Percentiles rank a stretch among this genome's conserved stretches.
Evolutionary conservation across 2,797 vertebrate species (phyloP).

Genomic region (Melanotaenia pygmaea): DNA sequence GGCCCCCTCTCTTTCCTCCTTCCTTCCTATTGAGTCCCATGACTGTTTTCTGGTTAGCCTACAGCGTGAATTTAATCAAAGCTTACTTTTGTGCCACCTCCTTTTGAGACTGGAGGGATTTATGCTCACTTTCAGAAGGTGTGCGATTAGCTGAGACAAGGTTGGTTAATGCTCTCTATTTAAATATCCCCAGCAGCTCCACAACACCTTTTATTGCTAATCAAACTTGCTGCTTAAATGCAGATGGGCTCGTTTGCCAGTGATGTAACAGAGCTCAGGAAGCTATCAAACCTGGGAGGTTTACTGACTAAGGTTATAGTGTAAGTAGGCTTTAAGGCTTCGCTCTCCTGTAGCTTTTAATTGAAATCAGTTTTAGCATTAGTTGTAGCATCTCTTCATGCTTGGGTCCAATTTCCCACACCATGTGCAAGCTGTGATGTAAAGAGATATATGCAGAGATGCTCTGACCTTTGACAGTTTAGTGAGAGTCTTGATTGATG

Average conservation of each 20-base stretch:
- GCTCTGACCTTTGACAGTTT: constrained; percentile 37
- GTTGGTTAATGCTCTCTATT: constrained; percentile 72
- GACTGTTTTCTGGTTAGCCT: constrained; percentile 70
- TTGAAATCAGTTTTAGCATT: constrained; percentile 2
- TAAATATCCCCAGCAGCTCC: constrained; percentile 65
- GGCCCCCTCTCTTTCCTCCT: not conserved
- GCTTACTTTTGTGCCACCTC: constrained; percentile 49
- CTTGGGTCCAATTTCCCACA: constrained; percentile 1
- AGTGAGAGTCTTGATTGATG: constrained; percentile 53
- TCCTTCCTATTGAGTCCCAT: constrained; percentile 44
- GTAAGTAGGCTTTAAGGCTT: constrained; percentile 13
- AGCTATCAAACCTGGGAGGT: constrained; percentile 17
- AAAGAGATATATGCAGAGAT: constrained; percentile 11
- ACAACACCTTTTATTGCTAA: constrained; percentile 66
- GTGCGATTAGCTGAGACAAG: constrained; percentile 73
- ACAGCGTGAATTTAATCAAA: constrained; percentile 77
- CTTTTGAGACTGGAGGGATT: constrained; percentile 56
- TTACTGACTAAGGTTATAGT: not conserved
- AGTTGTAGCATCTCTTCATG: not conserved
- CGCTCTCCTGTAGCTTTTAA: not conserved
- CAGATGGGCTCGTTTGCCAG: constrained; percentile 34
- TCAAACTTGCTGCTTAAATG: constrained; percentile 59
- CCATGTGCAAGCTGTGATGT: not conserved
- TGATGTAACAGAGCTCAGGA: constrained; percentile 29
- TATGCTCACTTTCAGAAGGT: constrained; percentile 54